phyloP scores from a whole-genome alignment of 2,888 invertebrate species.

The Epinotia bilunana region DNA sequence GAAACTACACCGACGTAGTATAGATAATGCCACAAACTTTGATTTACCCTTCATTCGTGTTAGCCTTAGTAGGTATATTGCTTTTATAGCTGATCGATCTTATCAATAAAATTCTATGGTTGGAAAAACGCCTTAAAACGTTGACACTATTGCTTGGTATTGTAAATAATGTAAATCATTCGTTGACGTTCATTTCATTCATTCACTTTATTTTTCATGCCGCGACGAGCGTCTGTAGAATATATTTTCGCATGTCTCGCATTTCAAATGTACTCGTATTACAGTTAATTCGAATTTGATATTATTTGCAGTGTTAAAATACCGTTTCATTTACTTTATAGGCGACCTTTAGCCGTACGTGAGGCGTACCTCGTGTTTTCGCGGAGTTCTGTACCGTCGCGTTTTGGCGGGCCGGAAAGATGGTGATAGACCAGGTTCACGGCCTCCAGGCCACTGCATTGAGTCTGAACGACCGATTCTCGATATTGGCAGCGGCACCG shows the following conservation, averaged over 20 bases:
- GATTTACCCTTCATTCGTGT: too few species aligned
- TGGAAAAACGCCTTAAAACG: too few species aligned
- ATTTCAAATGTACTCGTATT: conserved; percentile 26
- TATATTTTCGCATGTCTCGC: conserved; percentile 25
- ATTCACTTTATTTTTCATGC: conserved; percentile 32
- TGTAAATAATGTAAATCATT: not conserved
- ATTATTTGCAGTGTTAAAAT: conserved; percentile 2
- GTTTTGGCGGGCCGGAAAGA: conserved; percentile 51
- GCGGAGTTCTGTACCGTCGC: conserved; percentile 14
- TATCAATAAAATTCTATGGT: too few species aligned
- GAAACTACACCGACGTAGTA: too few species aligned
- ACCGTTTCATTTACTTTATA: conserved; percentile 6
- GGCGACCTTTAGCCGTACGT: not conserved
- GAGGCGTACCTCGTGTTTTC: conserved; percentile 31
- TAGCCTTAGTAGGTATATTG: too few species aligned
- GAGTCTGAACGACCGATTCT: conserved; percentile 69
- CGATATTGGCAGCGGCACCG: conserved; percentile 59
- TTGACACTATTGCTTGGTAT: too few species aligned
- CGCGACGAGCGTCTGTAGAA: conserved; percentile 50
- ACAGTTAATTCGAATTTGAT: conserved; percentile 18
- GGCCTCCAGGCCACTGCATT: conserved; percentile 77
- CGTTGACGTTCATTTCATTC: conserved; percentile 1
- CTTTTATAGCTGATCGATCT: too few species aligned
- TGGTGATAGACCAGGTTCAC: conserved; percentile 73
- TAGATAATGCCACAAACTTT: too few species aligned